A percentile compares a stretch with the other conserved stretches of the same genome.
phyloP scores from a whole-genome alignment of 2,888 invertebrate species.

The Hirudinaria manillensis region DNA sequence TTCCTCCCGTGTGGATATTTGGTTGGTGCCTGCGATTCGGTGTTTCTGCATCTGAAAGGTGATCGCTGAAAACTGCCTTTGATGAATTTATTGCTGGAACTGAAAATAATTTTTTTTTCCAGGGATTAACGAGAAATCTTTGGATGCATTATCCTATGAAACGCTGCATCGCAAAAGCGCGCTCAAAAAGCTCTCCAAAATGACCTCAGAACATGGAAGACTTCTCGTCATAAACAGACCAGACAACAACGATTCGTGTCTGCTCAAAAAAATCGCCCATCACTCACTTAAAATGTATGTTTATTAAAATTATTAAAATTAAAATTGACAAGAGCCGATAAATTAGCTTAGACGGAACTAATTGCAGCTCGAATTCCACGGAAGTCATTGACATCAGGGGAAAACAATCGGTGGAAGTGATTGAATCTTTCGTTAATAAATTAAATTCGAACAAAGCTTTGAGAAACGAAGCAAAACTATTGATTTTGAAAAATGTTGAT shows the following conservation, averaged over 20 bases:
- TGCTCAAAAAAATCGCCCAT: constrained; percentile 3
- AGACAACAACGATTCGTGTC: not conserved
- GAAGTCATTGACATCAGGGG: not conserved
- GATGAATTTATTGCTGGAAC: not conserved
- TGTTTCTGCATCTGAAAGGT: constrained; percentile 2
- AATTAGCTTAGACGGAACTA: not conserved
- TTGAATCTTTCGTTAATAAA: not conserved
- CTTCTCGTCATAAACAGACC: not conserved
- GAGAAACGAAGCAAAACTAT: not conserved
- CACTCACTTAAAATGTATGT: not conserved
- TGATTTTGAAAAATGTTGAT: not conserved
- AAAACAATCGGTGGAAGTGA: constrained; percentile 14
- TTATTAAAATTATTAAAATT: not conserved
- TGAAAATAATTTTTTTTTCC: not conserved
- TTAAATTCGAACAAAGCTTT: not conserved
- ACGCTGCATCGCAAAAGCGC: not conserved
- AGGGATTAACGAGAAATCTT: not conserved
- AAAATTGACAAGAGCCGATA: not conserved
- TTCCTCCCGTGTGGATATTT: constrained; percentile 8
- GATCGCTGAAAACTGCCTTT: not conserved
- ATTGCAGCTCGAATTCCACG: not conserved
- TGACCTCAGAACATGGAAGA: too few species aligned
- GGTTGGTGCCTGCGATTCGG: not conserved
- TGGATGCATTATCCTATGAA: constrained; percentile 4
- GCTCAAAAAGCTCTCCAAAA: constrained; percentile 1